Evolutionary conservation across 2,113 vertebrate genomes (phyloP), one percentile per base, ranked within the genome.

Genomic region (Ploceus nigricollis): DNA sequence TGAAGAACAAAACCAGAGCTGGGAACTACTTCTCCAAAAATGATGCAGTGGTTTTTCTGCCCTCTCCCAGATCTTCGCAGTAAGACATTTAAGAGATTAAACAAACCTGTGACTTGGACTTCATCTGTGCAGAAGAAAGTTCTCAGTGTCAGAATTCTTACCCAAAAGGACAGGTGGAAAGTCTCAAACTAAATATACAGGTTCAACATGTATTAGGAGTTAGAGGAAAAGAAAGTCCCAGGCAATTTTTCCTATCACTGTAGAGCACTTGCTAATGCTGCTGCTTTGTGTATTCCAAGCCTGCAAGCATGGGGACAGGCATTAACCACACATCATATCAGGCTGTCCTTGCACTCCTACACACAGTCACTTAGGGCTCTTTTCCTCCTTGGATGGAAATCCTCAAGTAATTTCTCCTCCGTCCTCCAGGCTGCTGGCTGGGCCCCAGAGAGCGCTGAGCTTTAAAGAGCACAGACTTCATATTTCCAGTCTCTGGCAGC

Each of bases 351-450:
- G 83, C 51, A 64, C 72, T 88, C 71, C 82, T 54, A 51, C 24
- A 27, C 39, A 27, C 9, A 77, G 68, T 35, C 79, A 58, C 84
- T 69, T 30, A 87, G 50, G 33, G 66, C 24, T 72, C 50, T 50
- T 85, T 31, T 57, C 58, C 82, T 88, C 47, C 84, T 63, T 57
- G 75, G 48, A 17, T 7, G 73, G 79, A 83, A 88, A 93, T 44
- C 39, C 68, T 93, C 56, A 69, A 66, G 71, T 51, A 54, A 93
- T 90, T 90, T 83, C 71, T 90, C 30, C 27, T 70, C 44, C 80
- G 64, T 81, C 80, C 90, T 92, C 21, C 54, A 86, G 75, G 64
- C 85, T 89, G 61, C 75, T 70, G 64, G 42, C 71, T 73, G 75
- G 39, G 23, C 45, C 70, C 47, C 89, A 87, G 89, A 95, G 81